Percentiles rank a stretch among this genome's conserved stretches.
phyloP scores from a whole-genome alignment of 2,888 invertebrate genomes.

The Nymphalis urticae region DNA sequence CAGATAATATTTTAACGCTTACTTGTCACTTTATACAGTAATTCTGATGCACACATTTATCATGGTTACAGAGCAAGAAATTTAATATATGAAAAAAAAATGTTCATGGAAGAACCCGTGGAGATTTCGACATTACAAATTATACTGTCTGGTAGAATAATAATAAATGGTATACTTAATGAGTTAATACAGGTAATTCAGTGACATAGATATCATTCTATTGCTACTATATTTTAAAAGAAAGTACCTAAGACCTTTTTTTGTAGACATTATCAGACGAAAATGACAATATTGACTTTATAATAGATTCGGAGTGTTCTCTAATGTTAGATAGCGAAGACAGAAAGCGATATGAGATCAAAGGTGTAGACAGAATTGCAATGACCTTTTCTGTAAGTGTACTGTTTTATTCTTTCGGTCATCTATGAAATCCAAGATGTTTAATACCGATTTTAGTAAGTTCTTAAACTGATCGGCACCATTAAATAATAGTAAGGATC shows the following conservation, averaged over 20 bases:
- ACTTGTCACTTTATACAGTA: too few species aligned
- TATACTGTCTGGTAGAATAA: conserved; percentile 67
- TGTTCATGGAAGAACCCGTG: conserved; percentile 45
- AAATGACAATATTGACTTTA: conserved; percentile 57
- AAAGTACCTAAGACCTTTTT: not conserved
- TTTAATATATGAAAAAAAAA: conserved; percentile 42
- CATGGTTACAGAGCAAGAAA: conserved; percentile 48
- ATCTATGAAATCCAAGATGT: too few species aligned
- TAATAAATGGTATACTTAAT: conserved; percentile 71
- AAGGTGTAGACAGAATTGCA: conserved; percentile 49
- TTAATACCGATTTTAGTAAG: too few species aligned
- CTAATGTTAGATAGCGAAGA: conserved; percentile 63
- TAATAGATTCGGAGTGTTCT: conserved; percentile 66
- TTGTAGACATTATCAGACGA: conserved; percentile 52
- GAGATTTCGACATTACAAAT: conserved; percentile 67
- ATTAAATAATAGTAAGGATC: too few species aligned
- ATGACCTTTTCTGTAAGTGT: conserved; percentile 56
- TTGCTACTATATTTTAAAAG: not conserved
- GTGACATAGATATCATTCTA: too few species aligned
- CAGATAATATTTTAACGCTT: too few species aligned
- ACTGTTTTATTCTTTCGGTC: not conserved
- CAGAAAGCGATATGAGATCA: conserved; percentile 46
- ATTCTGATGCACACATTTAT: not conserved
- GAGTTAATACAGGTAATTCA: conserved; percentile 59
- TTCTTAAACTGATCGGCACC: too few species aligned